Conservation (phyloP, 2,797 vertebrate species). For the Mus minutoides region DNA sequence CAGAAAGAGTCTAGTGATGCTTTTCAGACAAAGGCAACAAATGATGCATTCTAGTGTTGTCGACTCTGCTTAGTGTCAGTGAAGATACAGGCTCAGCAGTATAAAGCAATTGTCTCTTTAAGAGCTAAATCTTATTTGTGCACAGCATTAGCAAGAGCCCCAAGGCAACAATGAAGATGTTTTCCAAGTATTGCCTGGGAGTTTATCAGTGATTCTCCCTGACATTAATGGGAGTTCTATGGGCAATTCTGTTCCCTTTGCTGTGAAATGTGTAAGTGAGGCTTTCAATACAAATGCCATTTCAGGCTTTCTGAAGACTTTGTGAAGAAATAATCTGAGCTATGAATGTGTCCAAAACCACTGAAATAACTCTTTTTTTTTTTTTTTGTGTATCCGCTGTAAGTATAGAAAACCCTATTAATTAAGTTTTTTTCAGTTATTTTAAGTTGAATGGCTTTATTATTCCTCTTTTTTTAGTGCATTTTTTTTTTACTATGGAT, state of each 20-base stretch:
- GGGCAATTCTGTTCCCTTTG: neutral
- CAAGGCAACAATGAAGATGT: conserved; percentile 61
- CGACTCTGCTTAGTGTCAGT: conserved; percentile 48
- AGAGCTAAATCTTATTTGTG: conserved; percentile 57
- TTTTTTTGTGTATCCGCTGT: neutral
- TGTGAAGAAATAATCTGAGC: conserved; percentile 40
- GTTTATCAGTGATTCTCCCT: conserved; percentile 21
- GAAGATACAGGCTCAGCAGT: conserved; percentile 23
- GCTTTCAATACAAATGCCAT: conserved; percentile 45
- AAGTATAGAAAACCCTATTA: neutral
- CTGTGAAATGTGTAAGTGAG: conserved; percentile 62
- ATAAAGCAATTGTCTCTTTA: conserved; percentile 57
- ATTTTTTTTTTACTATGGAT: neutral
- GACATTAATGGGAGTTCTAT: conserved; percentile 54
- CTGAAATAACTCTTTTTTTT: conserved; percentile 1
- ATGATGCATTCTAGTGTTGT: conserved; percentile 28
- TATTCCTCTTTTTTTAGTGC: neutral
- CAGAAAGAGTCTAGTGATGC: conserved; percentile 40
- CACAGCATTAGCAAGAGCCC: conserved; percentile 52
- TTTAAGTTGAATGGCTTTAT: neutral
- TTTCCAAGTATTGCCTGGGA: conserved; percentile 60
- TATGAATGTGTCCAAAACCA: neutral
- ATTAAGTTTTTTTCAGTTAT: neutral
- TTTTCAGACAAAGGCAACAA: neutral
- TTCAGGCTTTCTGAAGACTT: conserved; percentile 16